A percentile compares a stretch with the other conserved stretches of the same genome.
Evolutionary conservation across 2,797 vertebrate species (phyloP).

Genomic region (Spatula clypeata): DNA sequence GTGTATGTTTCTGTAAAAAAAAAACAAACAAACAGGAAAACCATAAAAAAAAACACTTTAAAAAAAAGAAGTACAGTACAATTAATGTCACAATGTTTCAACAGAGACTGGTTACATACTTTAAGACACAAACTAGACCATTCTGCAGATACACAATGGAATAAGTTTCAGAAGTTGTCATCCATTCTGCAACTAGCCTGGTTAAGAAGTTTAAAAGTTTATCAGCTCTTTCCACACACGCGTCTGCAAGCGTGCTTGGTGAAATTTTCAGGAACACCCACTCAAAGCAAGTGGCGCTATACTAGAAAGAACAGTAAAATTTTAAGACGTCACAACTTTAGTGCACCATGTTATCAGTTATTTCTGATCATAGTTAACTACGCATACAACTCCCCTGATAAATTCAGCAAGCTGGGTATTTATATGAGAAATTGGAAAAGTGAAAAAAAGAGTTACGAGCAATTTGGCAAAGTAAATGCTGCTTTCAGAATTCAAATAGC

Average conservation of each 20-base stretch:
- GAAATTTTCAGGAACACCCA: not conserved
- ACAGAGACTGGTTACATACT: not conserved
- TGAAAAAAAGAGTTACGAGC: not conserved
- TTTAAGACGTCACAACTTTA: not conserved
- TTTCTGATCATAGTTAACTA: not conserved
- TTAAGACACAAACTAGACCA: not conserved
- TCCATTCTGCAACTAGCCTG: not conserved
- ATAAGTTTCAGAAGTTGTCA: not conserved
- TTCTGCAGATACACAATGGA: not conserved
- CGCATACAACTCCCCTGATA: not conserved
- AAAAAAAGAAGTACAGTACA: not conserved
- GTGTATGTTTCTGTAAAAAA: not conserved
- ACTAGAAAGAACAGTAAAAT: not conserved
- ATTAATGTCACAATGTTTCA: accelerated
- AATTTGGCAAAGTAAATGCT: not conserved
- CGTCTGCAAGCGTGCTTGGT: not conserved
- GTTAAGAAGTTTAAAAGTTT: not conserved
- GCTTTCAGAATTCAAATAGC: not conserved
- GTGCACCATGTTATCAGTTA: not conserved
- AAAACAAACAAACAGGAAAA: not conserved
- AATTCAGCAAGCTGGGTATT: not conserved
- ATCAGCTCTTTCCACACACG: not conserved
- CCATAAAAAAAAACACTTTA: not conserved
- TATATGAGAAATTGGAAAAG: not conserved
- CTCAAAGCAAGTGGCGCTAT: not conserved